A percentile compares a stretch with the other conserved stretches of the same genome.
Conservation (phyloP, 92 coral and sea anemone genomes). For the Parazoanthus swiftii region DNA sequence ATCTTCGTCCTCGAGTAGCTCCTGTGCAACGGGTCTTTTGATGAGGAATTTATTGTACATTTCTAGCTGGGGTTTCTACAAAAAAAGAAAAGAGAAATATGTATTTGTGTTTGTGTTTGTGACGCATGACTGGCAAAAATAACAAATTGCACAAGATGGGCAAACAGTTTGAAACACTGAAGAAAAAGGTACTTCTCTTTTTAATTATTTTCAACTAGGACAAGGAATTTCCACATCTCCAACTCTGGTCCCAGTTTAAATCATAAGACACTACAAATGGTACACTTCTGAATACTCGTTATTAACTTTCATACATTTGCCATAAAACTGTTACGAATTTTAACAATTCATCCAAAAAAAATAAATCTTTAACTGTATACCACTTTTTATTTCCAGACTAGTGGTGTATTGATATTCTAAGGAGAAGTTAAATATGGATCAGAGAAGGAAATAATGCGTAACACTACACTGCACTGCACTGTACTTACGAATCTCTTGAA, state of each 20-base stretch:
- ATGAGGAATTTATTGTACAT: conserved; percentile 81
- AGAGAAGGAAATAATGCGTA: background rate
- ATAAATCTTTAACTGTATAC: too few relatives aligned
- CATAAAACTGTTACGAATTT: background rate
- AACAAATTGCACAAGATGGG: background rate
- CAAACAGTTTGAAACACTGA: too few relatives aligned
- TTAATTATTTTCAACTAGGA: too few relatives aligned
- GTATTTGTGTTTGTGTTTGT: background rate
- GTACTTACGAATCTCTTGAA: conserved; percentile 84
- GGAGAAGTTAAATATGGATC: background rate
- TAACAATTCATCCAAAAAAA: background rate
- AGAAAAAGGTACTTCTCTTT: too few relatives aligned
- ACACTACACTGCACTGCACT: background rate
- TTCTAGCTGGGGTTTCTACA: conserved; percentile 79
- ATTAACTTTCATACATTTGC: background rate
- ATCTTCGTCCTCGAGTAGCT: conserved; percentile 61
- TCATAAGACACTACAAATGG: background rate
- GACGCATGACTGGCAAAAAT: background rate
- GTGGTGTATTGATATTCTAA: background rate
- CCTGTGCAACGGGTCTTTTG: conserved; percentile 77
- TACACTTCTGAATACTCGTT: background rate
- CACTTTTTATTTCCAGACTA: too few relatives aligned
- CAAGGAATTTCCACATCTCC: too few relatives aligned
- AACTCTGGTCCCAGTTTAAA: too few relatives aligned
- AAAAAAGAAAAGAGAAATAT: background rate